These are phyloP conservation scores for Agapostemon virescens DNA, from an alignment of 2,888 invertebrate genomes.

Conservation along the genomic window DNA sequence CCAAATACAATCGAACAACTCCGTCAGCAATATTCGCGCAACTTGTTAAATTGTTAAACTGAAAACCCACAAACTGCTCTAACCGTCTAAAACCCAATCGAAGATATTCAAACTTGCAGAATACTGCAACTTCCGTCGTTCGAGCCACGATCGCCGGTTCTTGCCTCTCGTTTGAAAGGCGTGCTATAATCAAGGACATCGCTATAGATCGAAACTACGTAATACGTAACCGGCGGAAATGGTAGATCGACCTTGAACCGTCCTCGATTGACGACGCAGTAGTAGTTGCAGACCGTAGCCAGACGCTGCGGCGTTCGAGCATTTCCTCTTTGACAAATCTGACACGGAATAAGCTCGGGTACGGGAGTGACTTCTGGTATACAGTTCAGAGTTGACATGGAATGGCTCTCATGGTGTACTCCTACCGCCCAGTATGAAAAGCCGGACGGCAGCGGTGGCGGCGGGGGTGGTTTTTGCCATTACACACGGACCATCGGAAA, in stretches of 20 bases:
- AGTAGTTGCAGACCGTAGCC: not conserved
- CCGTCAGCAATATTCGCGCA: no score
- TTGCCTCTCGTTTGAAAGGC: not conserved
- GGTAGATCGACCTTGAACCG: conserved; percentile 1
- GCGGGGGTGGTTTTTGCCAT: conserved; percentile 47
- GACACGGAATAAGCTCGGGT: conserved; percentile 15
- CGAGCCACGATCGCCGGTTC: no score
- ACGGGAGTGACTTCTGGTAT: conserved; percentile 3
- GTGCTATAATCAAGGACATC: not conserved
- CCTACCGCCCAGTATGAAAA: conserved; percentile 15
- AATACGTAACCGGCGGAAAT: no score
- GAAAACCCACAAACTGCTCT: no score
- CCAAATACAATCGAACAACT: no score
- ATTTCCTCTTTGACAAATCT: conserved; percentile 8
- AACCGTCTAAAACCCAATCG: no score
- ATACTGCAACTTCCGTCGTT: no score
- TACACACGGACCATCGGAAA: conserved; percentile 61
- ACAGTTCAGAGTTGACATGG: conserved; percentile 10
- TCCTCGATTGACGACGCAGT: not conserved
- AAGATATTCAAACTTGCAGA: no score
- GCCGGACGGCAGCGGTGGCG: not conserved
- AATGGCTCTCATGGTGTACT: conserved; percentile 30
- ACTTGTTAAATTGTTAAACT: no score
- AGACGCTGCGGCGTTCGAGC: not conserved
- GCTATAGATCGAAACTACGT: no score